Evolutionary conservation across 2,797 vertebrate genomes (phyloP), one percentile per base, ranked within the genome.

Genomic region (Mormyrus proboscirostris): DNA sequence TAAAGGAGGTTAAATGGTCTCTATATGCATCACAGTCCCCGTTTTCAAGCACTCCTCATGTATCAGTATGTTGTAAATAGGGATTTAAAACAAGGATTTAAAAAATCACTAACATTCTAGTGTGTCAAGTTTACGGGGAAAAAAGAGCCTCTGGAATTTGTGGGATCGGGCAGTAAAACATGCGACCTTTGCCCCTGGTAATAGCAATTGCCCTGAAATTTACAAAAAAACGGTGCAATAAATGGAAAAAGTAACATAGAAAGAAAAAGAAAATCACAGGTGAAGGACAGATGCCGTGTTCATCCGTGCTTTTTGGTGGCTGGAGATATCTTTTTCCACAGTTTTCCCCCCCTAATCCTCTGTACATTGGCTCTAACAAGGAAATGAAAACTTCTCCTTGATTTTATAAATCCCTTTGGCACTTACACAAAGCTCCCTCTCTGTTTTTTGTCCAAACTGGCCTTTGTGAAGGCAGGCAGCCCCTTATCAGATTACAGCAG

Each of bases 341-440:
- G 65, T 94, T 92, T 82, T 92, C 88, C 92, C 91, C 83, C 76
- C 90, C 91, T 95, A 95, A 95, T 95, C 94, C 93, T 88, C 92
- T 89, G 89, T 92, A 93, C 88, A 82, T 94, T 89, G 47, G 92
- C 91, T 94, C 92, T 94, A 95, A 95, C 92, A 95, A 93, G 94
- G 93, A 94, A 95, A 95, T 95, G 91, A 95, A 95, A 94, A 94
- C 90, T 93, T 93, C 90, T 94, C 91, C 93, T 94, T 94, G 93
- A 94, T 95, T 94, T 94, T 92, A 94, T 95, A 94, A 95, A 95
- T 95, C 95, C 94, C 92, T 94, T 88, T 94, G 94, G 95, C 94
- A 93, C 89, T 2, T 94, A 92, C 95, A 96, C 95, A 95, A 96
- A 95, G 95, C 92, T 90, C 92, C 90, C 93, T 94, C 94, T 95